Conservation (phyloP, 1,140 invertebrate species). For the Bombus confusus region DNA sequence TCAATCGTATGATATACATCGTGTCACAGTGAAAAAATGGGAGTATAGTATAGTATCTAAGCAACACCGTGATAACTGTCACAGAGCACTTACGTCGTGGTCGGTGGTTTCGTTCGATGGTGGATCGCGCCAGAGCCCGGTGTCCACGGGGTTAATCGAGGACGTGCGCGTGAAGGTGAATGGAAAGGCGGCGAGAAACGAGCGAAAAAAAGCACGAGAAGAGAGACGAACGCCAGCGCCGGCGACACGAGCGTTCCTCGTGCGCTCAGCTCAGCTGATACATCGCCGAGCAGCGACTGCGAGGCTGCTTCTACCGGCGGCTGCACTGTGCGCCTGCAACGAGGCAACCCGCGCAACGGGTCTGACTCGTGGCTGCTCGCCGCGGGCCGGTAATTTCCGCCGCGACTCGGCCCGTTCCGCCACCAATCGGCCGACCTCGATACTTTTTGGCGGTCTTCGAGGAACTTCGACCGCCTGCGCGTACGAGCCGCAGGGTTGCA, state of each 20-base stretch:
- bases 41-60: neutral
- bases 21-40: neutral
- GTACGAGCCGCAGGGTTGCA: constrained; percentile 29
- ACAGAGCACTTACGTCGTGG: constrained; percentile 32
- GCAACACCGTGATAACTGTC: constrained; percentile 12
- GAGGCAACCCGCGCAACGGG: constrained; percentile 52
- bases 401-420: constrained; percentile 27
- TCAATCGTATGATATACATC: neutral
- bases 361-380: constrained; percentile 41
- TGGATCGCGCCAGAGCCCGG: neutral
- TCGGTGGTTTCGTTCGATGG: neutral
- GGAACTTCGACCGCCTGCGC: constrained; percentile 13
- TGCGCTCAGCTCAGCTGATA: constrained; percentile 56
- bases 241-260: constrained; percentile 57
- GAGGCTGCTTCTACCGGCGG: constrained; percentile 57
- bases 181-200: neutral
- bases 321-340: constrained; percentile 64
- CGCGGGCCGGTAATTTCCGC: constrained; percentile 30
- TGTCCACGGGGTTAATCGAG: neutral
- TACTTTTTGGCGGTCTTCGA: constrained; percentile 45
- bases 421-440: constrained; percentile 36
- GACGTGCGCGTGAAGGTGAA: neutral
- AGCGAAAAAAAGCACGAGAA: neutral
- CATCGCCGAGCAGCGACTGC: constrained; percentile 61
- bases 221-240: constrained; percentile 3